A percentile compares a stretch with the other conserved stretches of the same genome.
Evolutionary conservation across 2,113 vertebrate species (phyloP).

Genomic region (Sturnira hondurensis): DNA sequence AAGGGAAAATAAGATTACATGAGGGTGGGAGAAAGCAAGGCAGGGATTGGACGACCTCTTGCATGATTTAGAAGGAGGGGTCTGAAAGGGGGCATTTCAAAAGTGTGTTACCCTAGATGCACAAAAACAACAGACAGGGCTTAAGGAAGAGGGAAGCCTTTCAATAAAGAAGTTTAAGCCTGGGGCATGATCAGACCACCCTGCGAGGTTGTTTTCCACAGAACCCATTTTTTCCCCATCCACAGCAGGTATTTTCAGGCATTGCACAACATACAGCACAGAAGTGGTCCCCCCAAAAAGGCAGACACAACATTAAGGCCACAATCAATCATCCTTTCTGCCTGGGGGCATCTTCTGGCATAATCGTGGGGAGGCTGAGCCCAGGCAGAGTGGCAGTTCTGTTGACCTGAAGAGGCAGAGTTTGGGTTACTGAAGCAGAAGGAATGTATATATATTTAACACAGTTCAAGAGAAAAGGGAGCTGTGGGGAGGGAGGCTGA

Average conservation of each 20-base stretch:
- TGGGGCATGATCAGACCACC: neutral
- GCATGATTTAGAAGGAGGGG: neutral
- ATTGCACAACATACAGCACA: neutral
- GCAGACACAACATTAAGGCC: neutral
- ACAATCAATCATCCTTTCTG: neutral
- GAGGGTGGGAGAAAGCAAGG: neutral
- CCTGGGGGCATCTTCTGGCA: neutral
- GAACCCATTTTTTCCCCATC: neutral
- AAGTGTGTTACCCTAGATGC: neutral
- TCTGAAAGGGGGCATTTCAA: neutral
- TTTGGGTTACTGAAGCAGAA: neutral
- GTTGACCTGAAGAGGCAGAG: neutral
- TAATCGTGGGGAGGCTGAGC: neutral
- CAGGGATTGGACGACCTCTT: neutral
- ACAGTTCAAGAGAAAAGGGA: neutral
- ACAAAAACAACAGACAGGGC: neutral
- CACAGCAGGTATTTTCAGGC: neutral
- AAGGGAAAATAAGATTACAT: neutral
- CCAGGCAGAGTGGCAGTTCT: neutral
- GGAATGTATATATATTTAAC: neutral
- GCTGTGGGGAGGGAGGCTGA: neutral
- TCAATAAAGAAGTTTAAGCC: neutral
- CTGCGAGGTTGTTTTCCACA: neutral
- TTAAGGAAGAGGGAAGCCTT: neutral
- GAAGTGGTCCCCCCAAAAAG: neutral